Conservation (phyloP, 2,888 invertebrate genomes). For the Eueremaeus valkanovi region DNA sequence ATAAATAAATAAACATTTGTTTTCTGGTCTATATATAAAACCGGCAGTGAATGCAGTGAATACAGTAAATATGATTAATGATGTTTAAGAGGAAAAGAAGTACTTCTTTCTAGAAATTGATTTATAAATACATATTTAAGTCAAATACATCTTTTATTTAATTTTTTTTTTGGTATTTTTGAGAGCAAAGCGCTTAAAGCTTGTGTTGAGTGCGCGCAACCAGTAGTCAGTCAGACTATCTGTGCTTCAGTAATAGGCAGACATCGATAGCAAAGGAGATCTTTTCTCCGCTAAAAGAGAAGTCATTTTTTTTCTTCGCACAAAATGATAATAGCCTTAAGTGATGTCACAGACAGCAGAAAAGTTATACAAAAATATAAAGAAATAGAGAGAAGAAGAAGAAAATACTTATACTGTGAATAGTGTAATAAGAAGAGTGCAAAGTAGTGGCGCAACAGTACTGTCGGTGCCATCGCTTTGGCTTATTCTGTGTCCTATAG, state of each 20-base stretch:
- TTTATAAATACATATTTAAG: neutral
- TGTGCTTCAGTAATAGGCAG: neutral
- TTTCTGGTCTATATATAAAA: neutral
- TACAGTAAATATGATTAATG: neutral
- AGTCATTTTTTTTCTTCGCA: neutral
- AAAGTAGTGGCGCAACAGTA: neutral
- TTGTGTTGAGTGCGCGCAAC: neutral
- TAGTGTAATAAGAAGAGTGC: neutral
- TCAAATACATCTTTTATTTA: neutral
- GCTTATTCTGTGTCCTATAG: neutral
- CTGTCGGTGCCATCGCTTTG: neutral
- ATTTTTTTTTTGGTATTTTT: neutral
- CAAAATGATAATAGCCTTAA: neutral
- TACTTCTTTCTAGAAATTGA: neutral
- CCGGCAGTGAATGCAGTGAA: neutral
- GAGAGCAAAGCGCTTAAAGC: neutral
- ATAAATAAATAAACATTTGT: neutral
- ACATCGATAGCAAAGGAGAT: neutral
- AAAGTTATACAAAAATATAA: neutral
- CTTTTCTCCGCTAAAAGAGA: neutral
- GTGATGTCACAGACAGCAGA: neutral
- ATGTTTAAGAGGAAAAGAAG: neutral
- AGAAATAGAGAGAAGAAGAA: neutral
- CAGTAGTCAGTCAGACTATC: neutral
- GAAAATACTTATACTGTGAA: neutral